Percentiles rank a stretch among this genome's conserved stretches.
These are phyloP conservation scores for Agrochola lychnidis DNA, from an alignment of 2,888 invertebrate genomes.

Conservation along the genomic window DNA sequence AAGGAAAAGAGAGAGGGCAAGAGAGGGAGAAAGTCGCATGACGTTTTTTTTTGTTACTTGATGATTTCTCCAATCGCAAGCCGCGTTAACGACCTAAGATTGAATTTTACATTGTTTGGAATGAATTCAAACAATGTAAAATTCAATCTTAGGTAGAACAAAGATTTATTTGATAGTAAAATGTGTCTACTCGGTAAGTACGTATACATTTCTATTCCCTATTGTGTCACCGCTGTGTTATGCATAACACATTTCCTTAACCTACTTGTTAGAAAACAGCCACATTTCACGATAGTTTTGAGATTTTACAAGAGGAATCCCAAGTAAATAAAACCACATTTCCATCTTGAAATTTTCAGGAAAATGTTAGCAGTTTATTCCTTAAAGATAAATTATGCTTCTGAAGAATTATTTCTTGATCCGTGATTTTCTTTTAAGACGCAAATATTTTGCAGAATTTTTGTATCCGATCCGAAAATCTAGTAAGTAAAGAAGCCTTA, in stretches of 20 bases:
- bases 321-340: conserved; percentile 46
- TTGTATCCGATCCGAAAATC: conserved; percentile 5
- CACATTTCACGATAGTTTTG: conserved; percentile 35
- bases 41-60: too few relatives aligned
- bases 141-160: neutral
- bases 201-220: neutral
- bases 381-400: conserved; percentile 11
- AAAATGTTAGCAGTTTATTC: conserved; percentile 9
- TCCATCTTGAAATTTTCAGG: conserved; percentile 26
- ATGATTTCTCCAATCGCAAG: too few relatives aligned
- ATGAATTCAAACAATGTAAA: too few relatives aligned
- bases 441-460: conserved; percentile 16
- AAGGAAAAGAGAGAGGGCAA: too few relatives aligned
- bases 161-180: neutral
- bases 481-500: neutral
- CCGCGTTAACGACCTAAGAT: too few relatives aligned
- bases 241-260: neutral
- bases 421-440: conserved; percentile 1
- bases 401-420: conserved; percentile 22
- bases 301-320: conserved; percentile 19
- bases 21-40: too few relatives aligned
- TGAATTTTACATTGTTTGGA: too few relatives aligned
- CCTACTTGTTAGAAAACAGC: conserved; percentile 27
- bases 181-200: neutral
- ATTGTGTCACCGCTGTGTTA: conserved; percentile 8